phyloP scores from a whole-genome alignment of 2,797 vertebrate species.

The Atherinosoma microstoma region DNA sequence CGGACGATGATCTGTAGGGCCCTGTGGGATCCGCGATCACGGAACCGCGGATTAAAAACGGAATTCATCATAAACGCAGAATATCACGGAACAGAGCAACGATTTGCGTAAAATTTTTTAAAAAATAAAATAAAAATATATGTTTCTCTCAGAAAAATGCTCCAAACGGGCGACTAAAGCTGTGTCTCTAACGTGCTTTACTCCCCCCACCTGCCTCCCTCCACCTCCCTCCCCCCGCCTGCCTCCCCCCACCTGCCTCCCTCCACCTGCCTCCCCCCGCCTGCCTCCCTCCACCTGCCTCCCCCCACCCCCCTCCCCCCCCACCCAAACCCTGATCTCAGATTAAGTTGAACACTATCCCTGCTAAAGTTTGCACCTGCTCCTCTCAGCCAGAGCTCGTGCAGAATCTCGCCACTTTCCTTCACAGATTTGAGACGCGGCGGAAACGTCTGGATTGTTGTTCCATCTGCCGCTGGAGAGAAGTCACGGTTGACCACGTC shows the following conservation, averaged over 20 bases:
- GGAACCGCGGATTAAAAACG: too few relatives aligned
- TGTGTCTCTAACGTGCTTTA: too few relatives aligned
- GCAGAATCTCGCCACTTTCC: conserved; percentile 27
- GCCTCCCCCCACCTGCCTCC: conserved; percentile 66
- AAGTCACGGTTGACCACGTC: too few relatives aligned
- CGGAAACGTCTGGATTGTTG: conserved; percentile 56
- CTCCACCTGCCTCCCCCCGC: conserved; percentile 76
- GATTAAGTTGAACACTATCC: conserved; percentile 85
- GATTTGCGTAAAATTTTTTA: too few relatives aligned
- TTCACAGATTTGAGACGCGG: conserved; percentile 28
- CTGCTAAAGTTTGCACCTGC: conserved; percentile 77
- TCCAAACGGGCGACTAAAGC: too few relatives aligned
- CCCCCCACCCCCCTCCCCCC: conserved; percentile 65
- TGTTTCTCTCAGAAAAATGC: too few relatives aligned
- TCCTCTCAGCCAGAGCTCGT: conserved; percentile 48
- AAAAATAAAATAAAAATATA: too few relatives aligned
- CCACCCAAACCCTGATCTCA: conserved; percentile 78
- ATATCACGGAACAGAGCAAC: too few relatives aligned
- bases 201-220: not conserved
- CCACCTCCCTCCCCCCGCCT: conserved; percentile 50
- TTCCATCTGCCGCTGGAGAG: conserved; percentile 35
- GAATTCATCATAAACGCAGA: too few relatives aligned
- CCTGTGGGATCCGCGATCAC: too few relatives aligned
- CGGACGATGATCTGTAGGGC: too few relatives aligned
- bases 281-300: conserved; percentile 75